These are phyloP conservation scores for Holotrichia oblita DNA, from an alignment of 1,140 invertebrate species.

Conservation along the genomic window DNA sequence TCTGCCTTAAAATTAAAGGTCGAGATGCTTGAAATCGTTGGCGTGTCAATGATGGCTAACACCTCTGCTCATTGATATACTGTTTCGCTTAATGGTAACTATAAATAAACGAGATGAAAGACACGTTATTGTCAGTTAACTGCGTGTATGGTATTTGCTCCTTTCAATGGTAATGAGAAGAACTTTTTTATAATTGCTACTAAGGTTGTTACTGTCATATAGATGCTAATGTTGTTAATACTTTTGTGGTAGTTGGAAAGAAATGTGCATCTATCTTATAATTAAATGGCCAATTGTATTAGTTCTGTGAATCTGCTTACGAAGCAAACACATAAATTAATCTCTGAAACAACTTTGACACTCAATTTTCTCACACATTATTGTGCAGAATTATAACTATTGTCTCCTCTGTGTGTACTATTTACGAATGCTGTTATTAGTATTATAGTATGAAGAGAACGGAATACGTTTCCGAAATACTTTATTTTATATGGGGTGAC, in stretches of 20 bases:
- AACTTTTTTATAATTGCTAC: not conserved
- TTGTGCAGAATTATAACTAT: no score
- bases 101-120: slow-evolving; percentile 19
- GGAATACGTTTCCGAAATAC: no score
- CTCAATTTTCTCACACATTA: no score
- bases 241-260: not conserved
- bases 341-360: no score
- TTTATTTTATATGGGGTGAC: no score
- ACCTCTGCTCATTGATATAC: slow-evolving; percentile 13
- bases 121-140: slow-evolving; percentile 4
- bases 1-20: slow-evolving; percentile 1
- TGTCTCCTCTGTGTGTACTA: no score
- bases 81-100: slow-evolving; percentile 1
- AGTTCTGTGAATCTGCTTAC: no score
- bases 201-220: not conserved
- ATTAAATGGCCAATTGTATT: no score
- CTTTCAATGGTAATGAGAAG: slow-evolving; percentile 16
- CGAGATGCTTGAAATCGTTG: slow-evolving; percentile 28
- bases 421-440: no score
- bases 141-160: not conserved
- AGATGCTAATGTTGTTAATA: not conserved
- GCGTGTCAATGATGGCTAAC: not conserved
- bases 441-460: no score
- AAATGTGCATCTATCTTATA: not conserved
- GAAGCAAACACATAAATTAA: no score